phyloP scores from a whole-genome alignment of 1,140 invertebrate genomes.

The Globodera ellingtonae region DNA sequence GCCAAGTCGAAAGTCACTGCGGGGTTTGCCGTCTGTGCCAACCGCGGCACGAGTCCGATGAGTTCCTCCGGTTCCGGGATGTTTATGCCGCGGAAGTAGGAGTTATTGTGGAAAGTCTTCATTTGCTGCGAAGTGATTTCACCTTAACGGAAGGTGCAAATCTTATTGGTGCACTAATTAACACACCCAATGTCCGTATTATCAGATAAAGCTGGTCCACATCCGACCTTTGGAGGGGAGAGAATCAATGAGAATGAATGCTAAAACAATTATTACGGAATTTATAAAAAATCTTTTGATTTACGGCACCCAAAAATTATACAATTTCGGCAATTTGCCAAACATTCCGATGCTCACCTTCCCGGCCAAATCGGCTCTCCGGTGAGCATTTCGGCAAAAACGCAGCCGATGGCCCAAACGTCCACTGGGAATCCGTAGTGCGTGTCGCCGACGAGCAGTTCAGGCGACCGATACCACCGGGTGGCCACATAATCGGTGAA shows the following conservation, averaged over 20 bases:
- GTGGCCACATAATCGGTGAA: slow-evolving; percentile 99
- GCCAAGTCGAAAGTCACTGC: slow-evolving; percentile 14
- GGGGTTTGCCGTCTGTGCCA: slow-evolving; percentile 11
- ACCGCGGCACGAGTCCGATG: slow-evolving; percentile 49
- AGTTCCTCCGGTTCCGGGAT: slow-evolving; percentile 80
- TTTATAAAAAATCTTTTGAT: too few species aligned
- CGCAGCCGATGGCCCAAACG: slow-evolving; percentile 82
- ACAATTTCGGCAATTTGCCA: too few species aligned
- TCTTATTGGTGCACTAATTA: not conserved
- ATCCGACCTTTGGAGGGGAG: slow-evolving; percentile 77
- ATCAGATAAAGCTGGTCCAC: slow-evolving; percentile 97
- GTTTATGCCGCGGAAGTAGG: slow-evolving; percentile 83
- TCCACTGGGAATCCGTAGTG: slow-evolving; percentile 95
- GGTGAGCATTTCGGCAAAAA: slow-evolving; percentile 89
- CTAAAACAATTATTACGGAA: not conserved
- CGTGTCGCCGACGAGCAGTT: slow-evolving; percentile 93
- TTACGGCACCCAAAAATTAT: too few species aligned
- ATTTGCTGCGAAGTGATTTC: slow-evolving; percentile 89
- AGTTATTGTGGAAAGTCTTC: slow-evolving; percentile 90
- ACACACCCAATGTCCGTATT: slow-evolving; percentile 75
- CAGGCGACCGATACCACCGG: slow-evolving; percentile 80
- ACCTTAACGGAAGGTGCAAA: slow-evolving; percentile 68
- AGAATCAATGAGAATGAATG: not conserved
- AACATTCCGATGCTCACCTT: slow-evolving; percentile 68
- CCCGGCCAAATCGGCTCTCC: slow-evolving; percentile 83